Conservation (phyloP, 2,888 invertebrate genomes). For the Elmis aenea region DNA sequence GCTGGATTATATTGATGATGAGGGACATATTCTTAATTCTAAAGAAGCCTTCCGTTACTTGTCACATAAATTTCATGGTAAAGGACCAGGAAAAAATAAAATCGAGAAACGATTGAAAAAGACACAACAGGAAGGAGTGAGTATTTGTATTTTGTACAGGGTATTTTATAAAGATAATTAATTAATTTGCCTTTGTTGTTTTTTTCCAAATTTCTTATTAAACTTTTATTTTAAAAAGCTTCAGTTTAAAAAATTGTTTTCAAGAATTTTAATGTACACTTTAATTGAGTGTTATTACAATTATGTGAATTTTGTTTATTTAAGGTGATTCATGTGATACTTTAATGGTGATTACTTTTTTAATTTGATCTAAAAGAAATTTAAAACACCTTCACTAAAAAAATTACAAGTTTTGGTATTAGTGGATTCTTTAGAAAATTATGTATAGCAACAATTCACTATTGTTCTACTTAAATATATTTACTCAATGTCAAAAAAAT, state of each 20-base stretch:
- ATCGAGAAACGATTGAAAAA: slow-evolving; percentile 95
- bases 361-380: too few relatives aligned
- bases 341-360: too few relatives aligned
- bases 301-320: too few relatives aligned
- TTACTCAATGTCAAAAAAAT: too few relatives aligned
- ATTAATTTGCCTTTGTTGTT: neutral
- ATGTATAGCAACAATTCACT: too few relatives aligned
- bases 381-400: too few relatives aligned
- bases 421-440: too few relatives aligned
- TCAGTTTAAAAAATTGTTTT: neutral
- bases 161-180: slow-evolving; percentile 5
- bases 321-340: too few relatives aligned
- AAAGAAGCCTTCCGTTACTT: slow-evolving; percentile 97
- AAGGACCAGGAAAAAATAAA: slow-evolving; percentile 98
- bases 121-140: slow-evolving; percentile 83
- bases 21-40: slow-evolving; percentile 83
- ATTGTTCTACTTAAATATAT: too few relatives aligned
- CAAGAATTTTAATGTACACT: too few relatives aligned
- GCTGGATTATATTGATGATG: slow-evolving; percentile 95
- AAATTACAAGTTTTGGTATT: too few relatives aligned
- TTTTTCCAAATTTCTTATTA: neutral
- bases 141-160: slow-evolving; percentile 28
- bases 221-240: neutral
- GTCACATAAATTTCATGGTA: slow-evolving; percentile 98
- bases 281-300: too few relatives aligned